Percentiles rank a stretch among this genome's conserved stretches.
Evolutionary conservation across 2,888 invertebrate genomes (phyloP).

Genomic region (Melangyna quadrimaculata): DNA sequence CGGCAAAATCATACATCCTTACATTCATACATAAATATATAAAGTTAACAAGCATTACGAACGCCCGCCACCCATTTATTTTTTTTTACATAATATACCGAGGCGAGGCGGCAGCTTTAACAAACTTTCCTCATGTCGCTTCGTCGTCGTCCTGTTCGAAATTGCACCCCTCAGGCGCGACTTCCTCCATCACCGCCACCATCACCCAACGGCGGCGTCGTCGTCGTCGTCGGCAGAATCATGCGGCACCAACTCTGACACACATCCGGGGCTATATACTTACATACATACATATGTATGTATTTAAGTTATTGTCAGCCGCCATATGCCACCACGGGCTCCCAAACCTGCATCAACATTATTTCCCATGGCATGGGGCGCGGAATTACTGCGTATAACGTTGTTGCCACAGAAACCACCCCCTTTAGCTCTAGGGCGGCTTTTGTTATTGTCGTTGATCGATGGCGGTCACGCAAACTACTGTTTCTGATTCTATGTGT

Average conservation of each 20-base stretch:
- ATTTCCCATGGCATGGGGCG: constrained; percentile 65
- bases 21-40: not conserved
- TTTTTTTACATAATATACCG: constrained; percentile 50
- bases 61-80: constrained; percentile 11
- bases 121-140: constrained; percentile 42
- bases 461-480: constrained; percentile 73
- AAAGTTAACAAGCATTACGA: constrained; percentile 24
- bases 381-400: constrained; percentile 64
- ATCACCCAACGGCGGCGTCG: constrained; percentile 18
- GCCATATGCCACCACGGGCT: constrained; percentile 61
- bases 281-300: not conserved
- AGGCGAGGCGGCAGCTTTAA: constrained; percentile 54
- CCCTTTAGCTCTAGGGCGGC: constrained; percentile 37
- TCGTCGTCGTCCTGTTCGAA: constrained; percentile 42
- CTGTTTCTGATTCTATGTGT: constrained; percentile 16
- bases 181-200: constrained; percentile 19
- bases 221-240: constrained; percentile 13
- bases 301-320: constrained; percentile 39
- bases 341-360: constrained; percentile 73
- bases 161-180: constrained; percentile 57
- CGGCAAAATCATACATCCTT: not conserved
- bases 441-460: constrained; percentile 73
- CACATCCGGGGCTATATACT: constrained; percentile 10
- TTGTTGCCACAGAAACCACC: constrained; percentile 31
- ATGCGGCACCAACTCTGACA: constrained; percentile 45